phyloP scores from a whole-genome alignment of 2,797 vertebrate species.

The Triplophysa yarkandensis region DNA sequence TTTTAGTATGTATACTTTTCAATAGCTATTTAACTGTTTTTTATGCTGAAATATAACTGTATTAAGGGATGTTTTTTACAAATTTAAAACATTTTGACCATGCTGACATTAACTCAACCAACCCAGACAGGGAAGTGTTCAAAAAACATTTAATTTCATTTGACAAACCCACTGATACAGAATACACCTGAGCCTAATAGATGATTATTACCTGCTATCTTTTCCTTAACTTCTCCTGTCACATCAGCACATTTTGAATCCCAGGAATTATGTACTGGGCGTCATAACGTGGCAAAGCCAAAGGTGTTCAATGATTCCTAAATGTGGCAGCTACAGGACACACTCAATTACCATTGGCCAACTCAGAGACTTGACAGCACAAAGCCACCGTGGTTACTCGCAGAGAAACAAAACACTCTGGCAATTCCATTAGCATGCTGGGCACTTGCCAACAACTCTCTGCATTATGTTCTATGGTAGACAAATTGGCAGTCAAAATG shows the following conservation, averaged over 20 bases:
- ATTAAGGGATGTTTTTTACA: too few relatives aligned
- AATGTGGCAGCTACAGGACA: conserved; percentile 50
- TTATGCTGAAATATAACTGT: too few relatives aligned
- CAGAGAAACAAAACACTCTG: conserved; percentile 73
- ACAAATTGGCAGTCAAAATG: conserved; percentile 78
- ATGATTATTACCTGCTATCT: conserved; percentile 16
- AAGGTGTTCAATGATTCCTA: conserved; percentile 50
- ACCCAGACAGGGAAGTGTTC: neutral
- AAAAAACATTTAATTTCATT: neutral
- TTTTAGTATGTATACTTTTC: too few relatives aligned
- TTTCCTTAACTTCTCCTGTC: neutral
- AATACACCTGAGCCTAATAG: conserved; percentile 1
- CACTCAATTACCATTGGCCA: conserved; percentile 57
- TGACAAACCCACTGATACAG: neutral
- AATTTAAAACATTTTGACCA: too few relatives aligned
- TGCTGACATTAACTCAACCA: neutral
- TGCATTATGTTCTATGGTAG: conserved; percentile 75
- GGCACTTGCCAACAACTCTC: conserved; percentile 72
- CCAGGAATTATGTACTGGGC: conserved; percentile 14
- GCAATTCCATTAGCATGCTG: conserved; percentile 77
- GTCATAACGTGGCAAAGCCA: conserved; percentile 35
- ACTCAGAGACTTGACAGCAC: conserved; percentile 49
- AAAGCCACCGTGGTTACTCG: conserved; percentile 51
- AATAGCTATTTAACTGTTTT: too few relatives aligned
- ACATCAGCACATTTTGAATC: conserved; percentile 19